Base-by-base conservation (phyloP, 2,888 invertebrate species). In the Brachylomia viminalis region DNA sequence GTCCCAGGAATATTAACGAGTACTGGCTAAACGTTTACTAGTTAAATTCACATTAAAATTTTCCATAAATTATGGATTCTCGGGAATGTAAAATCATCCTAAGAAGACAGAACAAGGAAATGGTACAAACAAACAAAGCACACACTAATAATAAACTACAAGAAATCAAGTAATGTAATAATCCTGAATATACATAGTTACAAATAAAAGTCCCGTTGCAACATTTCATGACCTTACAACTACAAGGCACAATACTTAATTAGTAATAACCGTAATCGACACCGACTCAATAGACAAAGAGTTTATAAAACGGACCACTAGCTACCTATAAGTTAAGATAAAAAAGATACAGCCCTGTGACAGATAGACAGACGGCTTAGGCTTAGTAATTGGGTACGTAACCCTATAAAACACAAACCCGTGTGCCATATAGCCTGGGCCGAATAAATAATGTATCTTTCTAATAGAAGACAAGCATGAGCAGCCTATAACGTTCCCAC, bases 221-320 rank as follows among this genome's bases (percentile, higher is more conserved):
- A 70, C 27, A 45, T 42, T 73, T n/a, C 5, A n/a, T 33, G 42
- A n/a, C 23, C n/a, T n/a, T 27, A 52, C 7, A 71, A 70, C 17
- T 27, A 52, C 7, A 71, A 70, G 71, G 23, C 23, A 15, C 11
- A 45, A 66, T 33, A 33, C 13, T 47, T 33, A 65, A 45, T 69
- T 62, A 45, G 64, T 64, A 47, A 52, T 68, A 1, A 49, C 66
- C 27, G 20, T 27, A 33, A 27, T 67, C 17, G 45, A 74, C 7
- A 23, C 27, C 20, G 2, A 49, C 23, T 45, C 45, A 72, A 56
- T 20, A 27, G 10, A 54, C 45, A n/a, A 20, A n/a, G 7, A 20
- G 7, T n/a, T 67, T 13, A 13, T 7, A 52, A 42, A 70, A 23
- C 17, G 27, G 33, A 58, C 10, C 30, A 30, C 17, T 17, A 30